Evolutionary conservation across 2,888 invertebrate species (phyloP).

Genomic region (Erannis defoliaria): DNA sequence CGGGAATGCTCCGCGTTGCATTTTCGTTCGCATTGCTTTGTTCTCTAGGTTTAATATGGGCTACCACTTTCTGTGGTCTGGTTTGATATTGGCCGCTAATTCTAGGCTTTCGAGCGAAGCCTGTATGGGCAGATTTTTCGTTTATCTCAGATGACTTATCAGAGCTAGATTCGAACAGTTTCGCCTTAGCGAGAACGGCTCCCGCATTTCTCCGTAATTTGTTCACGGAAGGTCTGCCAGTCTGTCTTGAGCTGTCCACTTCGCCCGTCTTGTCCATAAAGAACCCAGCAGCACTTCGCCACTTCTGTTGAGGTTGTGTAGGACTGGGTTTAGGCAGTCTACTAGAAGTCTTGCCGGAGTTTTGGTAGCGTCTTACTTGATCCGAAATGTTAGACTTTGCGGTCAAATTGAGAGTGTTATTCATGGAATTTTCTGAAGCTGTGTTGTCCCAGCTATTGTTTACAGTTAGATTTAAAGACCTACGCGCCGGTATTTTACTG

Average conservation of each 20-base stretch:
- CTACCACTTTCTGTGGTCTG: conserved; percentile 62
- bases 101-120: conserved; percentile 79
- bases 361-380: conserved; percentile 62
- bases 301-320: conserved; percentile 71
- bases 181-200: conserved; percentile 92
- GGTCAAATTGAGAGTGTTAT: conserved; percentile 64
- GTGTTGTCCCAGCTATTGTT: conserved; percentile 69
- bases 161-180: conserved; percentile 89
- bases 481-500: conserved; percentile 68
- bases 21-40: conserved; percentile 50
- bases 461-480: conserved; percentile 68
- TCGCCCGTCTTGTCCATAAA: conserved; percentile 83
- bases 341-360: conserved; percentile 56
- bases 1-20: conserved; percentile 53
- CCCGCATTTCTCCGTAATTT: conserved; percentile 92
- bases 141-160: conserved; percentile 78
- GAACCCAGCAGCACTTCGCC: conserved; percentile 86
- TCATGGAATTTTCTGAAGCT: conserved; percentile 66
- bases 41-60: conserved; percentile 66
- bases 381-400: conserved; percentile 61
- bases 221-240: conserved; percentile 90
- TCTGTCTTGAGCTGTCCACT: conserved; percentile 74
- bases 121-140: conserved; percentile 64
- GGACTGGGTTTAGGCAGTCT: conserved; percentile 62
- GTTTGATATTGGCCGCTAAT: conserved; percentile 62